These are phyloP conservation scores for Amblyopsis hoosieri DNA, from an alignment of 2,797 vertebrate species.

Conservation along the genomic window DNA sequence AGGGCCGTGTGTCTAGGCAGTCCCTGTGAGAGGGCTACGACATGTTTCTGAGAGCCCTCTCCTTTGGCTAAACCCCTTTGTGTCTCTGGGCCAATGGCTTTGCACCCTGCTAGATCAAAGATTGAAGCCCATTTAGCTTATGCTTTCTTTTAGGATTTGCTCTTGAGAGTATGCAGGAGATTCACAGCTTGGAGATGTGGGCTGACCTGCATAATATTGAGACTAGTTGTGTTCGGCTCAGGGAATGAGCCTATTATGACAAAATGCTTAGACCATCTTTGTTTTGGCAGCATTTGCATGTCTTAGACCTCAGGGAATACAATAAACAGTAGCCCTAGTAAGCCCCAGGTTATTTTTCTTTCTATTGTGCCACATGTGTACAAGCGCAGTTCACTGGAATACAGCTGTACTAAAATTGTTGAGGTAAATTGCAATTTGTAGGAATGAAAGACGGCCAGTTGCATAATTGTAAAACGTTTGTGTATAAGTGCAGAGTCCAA, in stretches of 20 bases:
- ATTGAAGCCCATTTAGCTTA: slow-evolving; percentile 75
- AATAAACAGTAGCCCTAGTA: slow-evolving; percentile 44
- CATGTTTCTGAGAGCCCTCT: slow-evolving; percentile 74
- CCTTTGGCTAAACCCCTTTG: slow-evolving; percentile 74
- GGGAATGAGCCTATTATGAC: slow-evolving; percentile 55
- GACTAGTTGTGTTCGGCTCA: slow-evolving; percentile 53
- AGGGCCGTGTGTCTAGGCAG: slow-evolving; percentile 58
- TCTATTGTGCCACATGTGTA: slow-evolving; percentile 24
- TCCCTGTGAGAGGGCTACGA: slow-evolving; percentile 74
- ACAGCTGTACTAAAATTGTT: slow-evolving; percentile 10
- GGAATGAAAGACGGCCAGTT: neutral
- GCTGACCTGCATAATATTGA: slow-evolving; percentile 66
- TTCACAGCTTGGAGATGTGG: slow-evolving; percentile 52
- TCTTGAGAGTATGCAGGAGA: slow-evolving; percentile 65
- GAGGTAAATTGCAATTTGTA: slow-evolving; percentile 1
- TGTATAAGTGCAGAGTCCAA: neutral
- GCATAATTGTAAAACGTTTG: neutral
- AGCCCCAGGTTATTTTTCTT: slow-evolving; percentile 44
- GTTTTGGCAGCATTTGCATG: slow-evolving; percentile 55
- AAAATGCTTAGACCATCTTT: slow-evolving; percentile 61
- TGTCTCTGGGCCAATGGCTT: slow-evolving; percentile 76
- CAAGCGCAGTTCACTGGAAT: slow-evolving; percentile 13
- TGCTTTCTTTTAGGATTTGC: slow-evolving; percentile 75
- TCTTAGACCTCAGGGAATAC: slow-evolving; percentile 27
- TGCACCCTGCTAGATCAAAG: slow-evolving; percentile 78